These are phyloP conservation scores for Alviniconcha marisindica DNA, from an alignment of 1,140 invertebrate species.

Conservation along the genomic window DNA sequence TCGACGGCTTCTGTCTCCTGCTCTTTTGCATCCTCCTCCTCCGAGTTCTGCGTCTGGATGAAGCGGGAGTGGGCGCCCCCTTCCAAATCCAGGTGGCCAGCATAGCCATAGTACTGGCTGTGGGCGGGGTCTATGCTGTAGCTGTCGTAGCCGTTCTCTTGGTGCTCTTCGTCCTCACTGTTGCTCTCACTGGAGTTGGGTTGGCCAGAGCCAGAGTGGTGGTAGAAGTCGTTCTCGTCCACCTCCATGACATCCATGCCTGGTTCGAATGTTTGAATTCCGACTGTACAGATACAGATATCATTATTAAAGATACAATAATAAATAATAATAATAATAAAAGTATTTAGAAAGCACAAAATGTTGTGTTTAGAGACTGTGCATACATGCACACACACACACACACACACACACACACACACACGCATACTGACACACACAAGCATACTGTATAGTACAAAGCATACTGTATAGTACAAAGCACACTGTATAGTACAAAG, in stretches of 20 bases:
- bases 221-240: not conserved
- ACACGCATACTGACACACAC: not conserved
- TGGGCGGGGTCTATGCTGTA: no score
- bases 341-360: no score
- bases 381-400: not conserved
- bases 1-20: constrained; percentile 48
- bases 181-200: constrained; percentile 4
- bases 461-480: no score
- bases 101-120: not conserved
- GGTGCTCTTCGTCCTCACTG: not conserved
- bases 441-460: not conserved
- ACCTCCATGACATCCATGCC: no score
- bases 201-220: not conserved
- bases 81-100: not conserved
- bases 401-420: not conserved
- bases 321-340: no score
- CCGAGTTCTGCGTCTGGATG: constrained; percentile 15
- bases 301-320: no score
- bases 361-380: no score
- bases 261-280: no score
- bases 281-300: no score
- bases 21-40: constrained; percentile 42
- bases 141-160: not conserved
- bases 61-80: not conserved
- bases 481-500: no score